Conservation (phyloP, 2,888 invertebrate species). For the Lasioglossum leucozonium region DNA sequence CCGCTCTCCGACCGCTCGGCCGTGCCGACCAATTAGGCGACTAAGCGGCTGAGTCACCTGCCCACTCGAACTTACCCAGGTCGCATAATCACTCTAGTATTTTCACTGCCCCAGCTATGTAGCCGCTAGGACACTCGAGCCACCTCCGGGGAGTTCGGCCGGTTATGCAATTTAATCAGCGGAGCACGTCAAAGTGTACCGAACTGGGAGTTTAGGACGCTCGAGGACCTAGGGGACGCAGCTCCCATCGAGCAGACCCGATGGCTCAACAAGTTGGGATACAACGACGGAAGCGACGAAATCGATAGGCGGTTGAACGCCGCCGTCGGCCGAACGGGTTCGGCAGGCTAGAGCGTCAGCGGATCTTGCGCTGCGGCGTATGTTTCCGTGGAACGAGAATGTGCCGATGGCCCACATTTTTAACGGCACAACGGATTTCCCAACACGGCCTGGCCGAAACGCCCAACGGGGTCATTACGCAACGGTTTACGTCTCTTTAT, state of each 20-base stretch:
- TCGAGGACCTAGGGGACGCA: neutral
- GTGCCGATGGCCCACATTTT: conserved; percentile 78
- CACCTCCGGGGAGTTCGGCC: neutral
- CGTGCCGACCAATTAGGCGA: neutral
- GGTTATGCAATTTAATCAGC: neutral
- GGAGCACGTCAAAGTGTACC: neutral
- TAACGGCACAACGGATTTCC: conserved; percentile 70
- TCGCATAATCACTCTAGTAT: neutral
- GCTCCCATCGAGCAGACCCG: neutral
- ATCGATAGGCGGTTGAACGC: neutral
- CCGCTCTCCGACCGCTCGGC: too few relatives aligned
- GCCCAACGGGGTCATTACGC: conserved; percentile 67
- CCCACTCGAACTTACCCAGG: neutral
- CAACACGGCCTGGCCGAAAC: conserved; percentile 67
- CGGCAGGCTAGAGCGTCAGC: neutral
- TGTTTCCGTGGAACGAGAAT: conserved; percentile 69
- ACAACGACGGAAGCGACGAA: neutral
- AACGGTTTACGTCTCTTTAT: conserved; percentile 66
- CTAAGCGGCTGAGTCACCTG: neutral
- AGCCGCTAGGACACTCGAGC: neutral
- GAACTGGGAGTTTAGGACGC: neutral
- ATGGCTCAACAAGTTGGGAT: neutral
- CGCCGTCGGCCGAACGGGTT: conserved; percentile 12
- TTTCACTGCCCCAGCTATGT: neutral
- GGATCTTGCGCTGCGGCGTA: conserved; percentile 42